These are phyloP conservation scores for Cromileptes altivelis DNA, from an alignment of 2,113 vertebrate species.

Conservation along the genomic window DNA sequence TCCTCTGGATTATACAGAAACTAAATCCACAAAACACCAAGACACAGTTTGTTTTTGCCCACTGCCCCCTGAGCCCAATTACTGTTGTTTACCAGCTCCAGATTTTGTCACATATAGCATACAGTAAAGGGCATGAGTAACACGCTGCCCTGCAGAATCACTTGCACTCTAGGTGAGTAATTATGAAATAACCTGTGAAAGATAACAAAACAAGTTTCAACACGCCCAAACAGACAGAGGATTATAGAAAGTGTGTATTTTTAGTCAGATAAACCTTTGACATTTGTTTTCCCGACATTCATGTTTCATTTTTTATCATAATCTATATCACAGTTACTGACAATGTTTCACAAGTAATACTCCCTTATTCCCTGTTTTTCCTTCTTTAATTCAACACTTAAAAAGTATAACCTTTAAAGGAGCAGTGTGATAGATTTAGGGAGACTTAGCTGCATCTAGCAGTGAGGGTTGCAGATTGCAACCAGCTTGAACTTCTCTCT, in stretches of 20 bases:
- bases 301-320: neutral
- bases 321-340: neutral
- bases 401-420: no score
- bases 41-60: conserved; percentile 48
- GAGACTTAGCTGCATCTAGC: no score
- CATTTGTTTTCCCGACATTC: neutral
- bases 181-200: conserved; percentile 38
- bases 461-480: no score
- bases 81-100: conserved; percentile 71
- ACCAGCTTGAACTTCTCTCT: no score
- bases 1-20: conserved; percentile 30
- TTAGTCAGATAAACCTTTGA: neutral
- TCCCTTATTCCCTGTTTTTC: neutral
- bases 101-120: conserved; percentile 52
- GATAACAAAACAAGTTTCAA: conserved; percentile 21
- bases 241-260: neutral
- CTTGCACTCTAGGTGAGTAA: conserved; percentile 14
- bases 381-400: neutral
- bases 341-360: neutral
- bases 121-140: conserved; percentile 55
- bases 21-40: neutral
- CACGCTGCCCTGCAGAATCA: conserved; percentile 33
- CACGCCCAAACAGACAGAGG: neutral
- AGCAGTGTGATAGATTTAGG: no score
- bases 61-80: conserved; percentile 77